phyloP scores from a whole-genome alignment of 1,140 invertebrate species.

The Drosophila pruinosa region DNA sequence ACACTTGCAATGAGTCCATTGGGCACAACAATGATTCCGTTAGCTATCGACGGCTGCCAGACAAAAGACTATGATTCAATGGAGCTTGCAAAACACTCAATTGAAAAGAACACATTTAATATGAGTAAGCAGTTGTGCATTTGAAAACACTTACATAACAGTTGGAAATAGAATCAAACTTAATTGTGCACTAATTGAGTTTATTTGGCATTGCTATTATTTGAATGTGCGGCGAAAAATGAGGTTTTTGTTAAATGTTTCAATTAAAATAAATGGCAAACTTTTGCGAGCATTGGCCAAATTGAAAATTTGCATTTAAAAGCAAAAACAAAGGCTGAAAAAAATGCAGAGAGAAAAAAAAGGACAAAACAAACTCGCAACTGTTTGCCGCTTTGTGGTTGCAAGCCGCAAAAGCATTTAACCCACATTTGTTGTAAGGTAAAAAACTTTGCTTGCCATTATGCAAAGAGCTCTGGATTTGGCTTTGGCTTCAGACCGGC shows the following conservation, averaged over 20 bases:
- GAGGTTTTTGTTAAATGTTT: slow-evolving; percentile 50
- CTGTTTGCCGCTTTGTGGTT: slow-evolving; percentile 44
- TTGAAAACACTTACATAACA: neutral
- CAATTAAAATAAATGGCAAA: slow-evolving; percentile 70
- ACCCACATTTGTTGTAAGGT: slow-evolving; percentile 64
- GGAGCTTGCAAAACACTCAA: neutral
- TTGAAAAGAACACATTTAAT: neutral
- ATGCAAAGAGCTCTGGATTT: slow-evolving; percentile 51
- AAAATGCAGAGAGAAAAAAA: neutral
- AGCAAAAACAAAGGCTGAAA: slow-evolving; percentile 6
- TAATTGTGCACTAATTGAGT: slow-evolving; percentile 71
- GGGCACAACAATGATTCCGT: neutral
- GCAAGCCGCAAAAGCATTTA: slow-evolving; percentile 73
- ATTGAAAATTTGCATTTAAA: slow-evolving; percentile 64
- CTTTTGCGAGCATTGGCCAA: slow-evolving; percentile 45
- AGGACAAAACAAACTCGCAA: slow-evolving; percentile 5
- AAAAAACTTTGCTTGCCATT: slow-evolving; percentile 54
- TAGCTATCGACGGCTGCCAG: neutral
- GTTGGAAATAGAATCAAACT: slow-evolving; percentile 16
- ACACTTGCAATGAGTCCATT: slow-evolving; percentile 23
- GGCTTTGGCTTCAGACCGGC: slow-evolving; percentile 1
- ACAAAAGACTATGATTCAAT: neutral
- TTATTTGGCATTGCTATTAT: slow-evolving; percentile 46
- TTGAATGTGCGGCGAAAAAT: slow-evolving; percentile 7
- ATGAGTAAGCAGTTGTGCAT: neutral